Evolutionary conservation across 2,888 invertebrate species (phyloP), one percentile per base, ranked within the genome.

Genomic region (Stratiomys singularior): DNA sequence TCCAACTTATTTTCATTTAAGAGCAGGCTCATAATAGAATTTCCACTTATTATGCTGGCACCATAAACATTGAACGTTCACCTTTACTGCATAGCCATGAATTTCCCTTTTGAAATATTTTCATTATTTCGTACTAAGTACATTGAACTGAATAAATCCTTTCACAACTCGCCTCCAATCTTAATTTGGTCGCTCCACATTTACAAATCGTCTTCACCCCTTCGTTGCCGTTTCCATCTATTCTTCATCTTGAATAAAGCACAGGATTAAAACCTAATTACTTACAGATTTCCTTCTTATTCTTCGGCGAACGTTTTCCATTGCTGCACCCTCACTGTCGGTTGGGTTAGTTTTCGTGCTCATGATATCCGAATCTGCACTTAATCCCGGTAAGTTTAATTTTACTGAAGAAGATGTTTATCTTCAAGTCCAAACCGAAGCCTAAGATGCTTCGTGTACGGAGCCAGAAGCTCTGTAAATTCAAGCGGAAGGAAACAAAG

Each of bases 191-290:
- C 37, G 37, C 37, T 37, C 37, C 3, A 37, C 37, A 37, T 37
- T n/a, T 37, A 37, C 37, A 37, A 37, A 37, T 37, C 37, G 37
- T 37, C 52, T 18, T 37, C 18, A 37, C 28, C 4, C 66, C 21
- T 37, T 5, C 58, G 5, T 13, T 25, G 4, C 56, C 21, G 5
- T 66, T 37, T 37, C 18, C 13, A 13, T 15, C 66, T 37, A 7
- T 37, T 27, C 28, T 7, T 21, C 66, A 37, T 66, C 66, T 37
- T 18, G 66, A 66, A 15, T 18, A 60, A 78, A 66, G 78, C 78
- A 79, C n/a, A 74, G 77, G 79, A 80, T 81, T 78, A 47, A 78
- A 79, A 81, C 76, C 79, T 80, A 80, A 78, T 79, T 81, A 79
- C 77, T 79, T 78, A 80, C 80, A 77, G 77, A 69, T 77, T 79